A percentile compares a stretch with the other conserved stretches of the same genome.
Evolutionary conservation across 2,797 vertebrate genomes (phyloP).

Genomic region (Delichon dasypus): DNA sequence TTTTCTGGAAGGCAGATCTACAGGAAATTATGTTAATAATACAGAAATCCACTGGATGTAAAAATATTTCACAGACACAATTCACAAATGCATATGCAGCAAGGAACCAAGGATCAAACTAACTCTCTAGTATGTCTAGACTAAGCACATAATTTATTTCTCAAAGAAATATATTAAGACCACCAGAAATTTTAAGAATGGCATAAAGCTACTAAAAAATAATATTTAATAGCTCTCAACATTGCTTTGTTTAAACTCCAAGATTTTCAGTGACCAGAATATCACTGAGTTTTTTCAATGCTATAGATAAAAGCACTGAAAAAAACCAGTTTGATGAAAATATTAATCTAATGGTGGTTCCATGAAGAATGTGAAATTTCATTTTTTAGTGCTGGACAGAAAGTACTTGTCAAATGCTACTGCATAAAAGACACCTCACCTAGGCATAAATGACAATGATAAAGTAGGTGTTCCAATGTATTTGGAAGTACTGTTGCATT

Average conservation of each 20-base stretch:
- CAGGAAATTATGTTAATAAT: background rate
- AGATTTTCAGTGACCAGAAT: background rate
- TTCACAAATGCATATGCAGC: background rate
- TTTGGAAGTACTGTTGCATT: slow-evolving; percentile 9
- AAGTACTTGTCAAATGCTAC: background rate
- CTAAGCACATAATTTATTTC: background rate
- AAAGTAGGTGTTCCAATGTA: background rate
- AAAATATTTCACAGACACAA: background rate
- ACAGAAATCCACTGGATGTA: background rate
- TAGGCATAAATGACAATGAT: background rate
- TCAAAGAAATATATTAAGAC: background rate
- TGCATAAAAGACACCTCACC: background rate
- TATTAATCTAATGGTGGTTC: background rate
- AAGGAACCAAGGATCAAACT: background rate
- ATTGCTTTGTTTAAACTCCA: background rate
- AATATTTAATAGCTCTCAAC: background rate
- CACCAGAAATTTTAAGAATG: background rate
- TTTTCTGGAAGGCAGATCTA: background rate
- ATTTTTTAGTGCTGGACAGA: background rate
- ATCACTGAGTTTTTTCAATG: background rate
- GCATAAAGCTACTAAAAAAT: background rate
- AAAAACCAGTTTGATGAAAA: background rate
- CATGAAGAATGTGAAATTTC: background rate
- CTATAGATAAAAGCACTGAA: background rate
- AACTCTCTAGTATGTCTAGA: background rate